A percentile compares a stretch with the other conserved stretches of the same genome.
These are phyloP conservation scores for Halcyon senegalensis DNA, from an alignment of 2,113 vertebrate species.

Conservation along the genomic window DNA sequence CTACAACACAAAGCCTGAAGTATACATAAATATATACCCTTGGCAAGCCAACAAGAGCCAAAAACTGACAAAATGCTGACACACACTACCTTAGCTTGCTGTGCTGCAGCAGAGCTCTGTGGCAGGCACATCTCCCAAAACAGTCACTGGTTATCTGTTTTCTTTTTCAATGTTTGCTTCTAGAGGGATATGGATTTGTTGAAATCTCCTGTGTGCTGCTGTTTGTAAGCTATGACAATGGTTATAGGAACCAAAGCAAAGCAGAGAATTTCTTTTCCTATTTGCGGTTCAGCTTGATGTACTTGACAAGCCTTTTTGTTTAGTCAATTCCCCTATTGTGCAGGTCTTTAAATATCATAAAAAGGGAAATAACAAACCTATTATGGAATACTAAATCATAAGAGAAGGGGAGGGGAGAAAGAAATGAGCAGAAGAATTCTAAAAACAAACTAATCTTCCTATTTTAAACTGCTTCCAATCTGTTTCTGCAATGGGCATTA, in stretches of 20 bases:
- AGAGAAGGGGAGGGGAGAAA: not conserved
- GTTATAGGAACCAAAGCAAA: not conserved
- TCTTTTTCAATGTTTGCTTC: not conserved
- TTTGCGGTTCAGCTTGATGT: not conserved
- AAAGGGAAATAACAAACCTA: not conserved
- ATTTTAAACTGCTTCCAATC: not conserved
- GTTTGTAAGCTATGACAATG: not conserved
- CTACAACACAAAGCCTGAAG: not conserved
- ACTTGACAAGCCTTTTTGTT: not conserved
- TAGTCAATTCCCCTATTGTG: not conserved
- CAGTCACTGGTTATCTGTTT: not conserved
- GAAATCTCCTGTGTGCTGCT: not conserved
- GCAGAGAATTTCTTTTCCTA: not conserved
- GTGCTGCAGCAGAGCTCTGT: not conserved
- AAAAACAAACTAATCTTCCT: not conserved
- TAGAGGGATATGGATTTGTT: not conserved
- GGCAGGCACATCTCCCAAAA: not conserved
- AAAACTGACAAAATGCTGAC: not conserved
- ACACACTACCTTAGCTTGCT: not conserved
- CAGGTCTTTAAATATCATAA: not conserved
- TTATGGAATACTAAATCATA: not conserved
- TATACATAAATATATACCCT: no score
- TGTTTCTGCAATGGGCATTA: not conserved
- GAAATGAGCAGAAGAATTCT: not conserved
- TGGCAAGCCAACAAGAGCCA: not conserved